These are phyloP conservation scores for Drosophila engyochracea DNA, from an alignment of 2,888 invertebrate species.

Conservation along the genomic window DNA sequence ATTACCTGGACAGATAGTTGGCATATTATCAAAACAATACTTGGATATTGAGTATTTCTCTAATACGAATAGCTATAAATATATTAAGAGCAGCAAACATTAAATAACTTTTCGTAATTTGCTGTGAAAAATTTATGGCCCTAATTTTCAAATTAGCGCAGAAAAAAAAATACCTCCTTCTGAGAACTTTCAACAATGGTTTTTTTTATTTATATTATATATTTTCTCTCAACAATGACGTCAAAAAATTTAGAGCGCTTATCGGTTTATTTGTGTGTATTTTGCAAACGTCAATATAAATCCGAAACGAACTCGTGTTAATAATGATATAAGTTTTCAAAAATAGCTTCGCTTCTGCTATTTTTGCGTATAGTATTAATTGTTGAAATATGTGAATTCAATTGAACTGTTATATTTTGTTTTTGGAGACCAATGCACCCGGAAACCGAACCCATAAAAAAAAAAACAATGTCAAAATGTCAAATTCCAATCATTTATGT, in stretches of 20 bases:
- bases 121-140: neutral
- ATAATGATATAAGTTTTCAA: constrained; percentile 57
- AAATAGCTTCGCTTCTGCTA: constrained; percentile 52
- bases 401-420: constrained; percentile 12
- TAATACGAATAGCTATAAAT: constrained; percentile 7
- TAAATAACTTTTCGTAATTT: constrained; percentile 20
- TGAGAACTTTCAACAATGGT: neutral
- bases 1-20: constrained; percentile 38
- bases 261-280: constrained; percentile 26
- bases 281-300: constrained; percentile 12
- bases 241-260: constrained; percentile 45
- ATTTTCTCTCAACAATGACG: constrained; percentile 51
- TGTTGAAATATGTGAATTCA: constrained; percentile 20
- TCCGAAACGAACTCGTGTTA: constrained; percentile 2
- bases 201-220: neutral
- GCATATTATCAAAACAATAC: constrained; percentile 23
- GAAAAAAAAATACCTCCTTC: neutral
- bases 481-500: constrained; percentile 61
- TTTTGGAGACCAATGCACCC: constrained; percentile 9
- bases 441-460: constrained; percentile 36
- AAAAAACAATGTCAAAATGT: constrained; percentile 63
- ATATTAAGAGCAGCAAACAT: constrained; percentile 2
- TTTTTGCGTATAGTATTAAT: constrained; percentile 20
- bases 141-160: constrained; percentile 31
- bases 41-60: constrained; percentile 22